Conservation (phyloP, 2,113 vertebrate genomes). For the Anarhynchus alexandrinus region DNA sequence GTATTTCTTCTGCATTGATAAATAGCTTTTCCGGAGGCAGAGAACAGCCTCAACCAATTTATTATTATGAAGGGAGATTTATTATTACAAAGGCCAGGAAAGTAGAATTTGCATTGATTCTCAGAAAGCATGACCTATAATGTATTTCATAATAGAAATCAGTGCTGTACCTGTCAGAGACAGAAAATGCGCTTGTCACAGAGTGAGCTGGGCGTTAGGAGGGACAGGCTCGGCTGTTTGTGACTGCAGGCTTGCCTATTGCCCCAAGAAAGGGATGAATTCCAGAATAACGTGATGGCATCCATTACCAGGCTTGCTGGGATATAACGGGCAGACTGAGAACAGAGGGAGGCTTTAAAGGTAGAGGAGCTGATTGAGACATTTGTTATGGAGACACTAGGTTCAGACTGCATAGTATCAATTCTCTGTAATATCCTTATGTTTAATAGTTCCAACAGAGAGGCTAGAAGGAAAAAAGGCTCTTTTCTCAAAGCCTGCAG, state of each 20-base stretch:
- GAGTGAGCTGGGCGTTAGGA: background rate
- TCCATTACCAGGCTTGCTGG: background rate
- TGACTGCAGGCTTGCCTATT: background rate
- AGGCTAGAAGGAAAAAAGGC: background rate
- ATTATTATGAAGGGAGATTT: background rate
- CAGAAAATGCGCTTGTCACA: background rate
- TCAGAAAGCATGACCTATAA: background rate
- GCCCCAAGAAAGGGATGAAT: background rate
- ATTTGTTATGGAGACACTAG: background rate
- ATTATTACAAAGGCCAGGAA: background rate
- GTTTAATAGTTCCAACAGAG: background rate
- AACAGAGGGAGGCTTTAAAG: background rate
- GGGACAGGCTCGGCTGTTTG: background rate
- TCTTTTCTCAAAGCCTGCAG: background rate
- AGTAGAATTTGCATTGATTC: background rate
- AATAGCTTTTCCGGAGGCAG: background rate
- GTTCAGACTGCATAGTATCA: background rate
- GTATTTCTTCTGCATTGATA: background rate
- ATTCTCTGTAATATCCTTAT: background rate
- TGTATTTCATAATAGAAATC: background rate
- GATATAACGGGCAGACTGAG: background rate
- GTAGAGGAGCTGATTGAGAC: background rate
- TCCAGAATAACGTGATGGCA: background rate
- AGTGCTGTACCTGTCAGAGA: background rate
- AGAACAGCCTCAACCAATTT: background rate